These are phyloP conservation scores for Narcine bancroftii DNA, from an alignment of 2,113 vertebrate species.

Conservation along the genomic window DNA sequence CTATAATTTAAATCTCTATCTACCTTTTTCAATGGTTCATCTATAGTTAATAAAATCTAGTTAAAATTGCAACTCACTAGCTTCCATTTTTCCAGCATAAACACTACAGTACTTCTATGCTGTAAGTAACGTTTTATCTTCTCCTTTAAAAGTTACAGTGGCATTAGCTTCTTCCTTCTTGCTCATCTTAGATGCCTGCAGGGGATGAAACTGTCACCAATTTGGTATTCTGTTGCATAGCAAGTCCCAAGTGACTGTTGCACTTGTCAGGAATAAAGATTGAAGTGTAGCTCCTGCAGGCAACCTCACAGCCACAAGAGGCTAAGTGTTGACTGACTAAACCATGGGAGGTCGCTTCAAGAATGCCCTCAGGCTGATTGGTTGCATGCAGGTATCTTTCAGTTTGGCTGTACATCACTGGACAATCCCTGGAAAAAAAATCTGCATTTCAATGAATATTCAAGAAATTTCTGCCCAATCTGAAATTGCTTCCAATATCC, in stretches of 20 bases:
- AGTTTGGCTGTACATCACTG: neutral
- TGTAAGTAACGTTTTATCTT: neutral
- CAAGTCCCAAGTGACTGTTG: constrained; percentile 29
- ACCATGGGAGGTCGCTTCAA: neutral
- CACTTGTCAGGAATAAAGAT: constrained; percentile 18
- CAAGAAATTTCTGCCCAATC: neutral
- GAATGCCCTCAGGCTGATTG: neutral
- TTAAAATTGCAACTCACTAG: constrained; percentile 18
- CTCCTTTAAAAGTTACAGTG: constrained; percentile 27
- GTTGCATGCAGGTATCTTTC: neutral
- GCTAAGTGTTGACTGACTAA: neutral
- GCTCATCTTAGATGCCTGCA: constrained; percentile 19
- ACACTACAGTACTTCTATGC: neutral
- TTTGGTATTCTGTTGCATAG: constrained; percentile 8
- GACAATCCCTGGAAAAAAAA: neutral
- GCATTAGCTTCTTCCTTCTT: constrained; percentile 12
- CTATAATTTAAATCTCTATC: neutral
- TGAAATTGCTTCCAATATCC: neutral
- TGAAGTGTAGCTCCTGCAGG: constrained; percentile 11
- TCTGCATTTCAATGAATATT: neutral
- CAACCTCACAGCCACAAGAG: neutral
- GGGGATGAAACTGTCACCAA: constrained; percentile 22
- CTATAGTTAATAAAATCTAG: neutral
- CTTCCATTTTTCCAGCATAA: neutral
- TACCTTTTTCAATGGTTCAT: neutral